Evolutionary conservation across 2,888 invertebrate species (phyloP), one percentile per base, ranked within the genome.

Genomic region (Tachina lurida): DNA sequence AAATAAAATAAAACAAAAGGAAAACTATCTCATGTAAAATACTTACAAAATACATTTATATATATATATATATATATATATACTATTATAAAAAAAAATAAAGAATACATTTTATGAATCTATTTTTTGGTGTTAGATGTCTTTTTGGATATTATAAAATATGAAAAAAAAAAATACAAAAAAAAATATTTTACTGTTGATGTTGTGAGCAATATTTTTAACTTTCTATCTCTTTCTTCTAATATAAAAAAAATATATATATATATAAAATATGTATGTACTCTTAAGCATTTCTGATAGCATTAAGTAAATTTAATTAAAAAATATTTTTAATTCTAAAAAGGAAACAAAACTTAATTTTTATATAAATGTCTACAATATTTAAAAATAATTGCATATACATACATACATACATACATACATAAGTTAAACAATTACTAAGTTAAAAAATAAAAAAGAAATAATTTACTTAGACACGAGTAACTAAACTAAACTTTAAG

Each of bases 101-200:
- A 47, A 47, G 13, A 45, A 65, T 10, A 71, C 88, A 86, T 84
- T 87, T 87, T 87, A 87, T 88, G 88, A 89, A 91, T 90, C 91
- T 92, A 92, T 92, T 92, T 92, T 92, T 92, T 91, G 92, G 92
- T 92, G 92, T 92, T 92, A 92, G 92, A 90, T 91, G 92, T 92
- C 91, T 92, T 92, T 92, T 92, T 92, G 90, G 90, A 91, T 91
- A 91, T 89, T 90, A 90, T 89, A 90, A 89, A 87, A 67, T n/a
- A 43, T 41, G 31, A 78, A 75, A 80, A 79, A 77, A 84, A 79
- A 82, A 84, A 84, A 87, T 87, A 65, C 81, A 87, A 87, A 88
- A 73, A 84, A 88, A 89, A 88, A 88, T 90, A 91, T 91, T 91
- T 91, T 90, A 91, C 91, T 91, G 91, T 92, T 91, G 92, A 92